A percentile compares a stretch with the other conserved stretches of the same genome.
These are phyloP conservation scores for Typhlichthys subterraneus DNA, from an alignment of 2,797 vertebrate species.

Conservation along the genomic window DNA sequence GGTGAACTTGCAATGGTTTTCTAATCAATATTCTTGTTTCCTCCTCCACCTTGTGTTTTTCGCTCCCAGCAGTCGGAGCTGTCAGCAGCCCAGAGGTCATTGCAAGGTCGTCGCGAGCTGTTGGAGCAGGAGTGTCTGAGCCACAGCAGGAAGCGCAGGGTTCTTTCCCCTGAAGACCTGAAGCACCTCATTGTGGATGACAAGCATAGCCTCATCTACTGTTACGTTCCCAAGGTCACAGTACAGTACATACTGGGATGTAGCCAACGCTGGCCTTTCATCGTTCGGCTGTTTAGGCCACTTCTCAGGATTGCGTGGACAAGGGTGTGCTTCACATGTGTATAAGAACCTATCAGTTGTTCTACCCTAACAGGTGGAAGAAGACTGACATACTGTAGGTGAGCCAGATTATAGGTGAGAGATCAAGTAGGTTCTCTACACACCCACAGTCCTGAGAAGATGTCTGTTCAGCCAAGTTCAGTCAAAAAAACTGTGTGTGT, in stretches of 20 bases:
- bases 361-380: too few species aligned
- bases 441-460: too few species aligned
- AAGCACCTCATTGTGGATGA: constrained; percentile 95
- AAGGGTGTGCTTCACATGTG: too few species aligned
- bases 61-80: constrained; percentile 59
- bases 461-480: too few species aligned
- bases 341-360: too few species aligned
- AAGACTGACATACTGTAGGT: too few species aligned
- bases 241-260: not conserved
- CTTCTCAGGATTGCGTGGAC: too few species aligned
- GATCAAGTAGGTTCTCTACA: too few species aligned
- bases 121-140: constrained; percentile 83
- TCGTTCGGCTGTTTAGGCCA: too few species aligned
- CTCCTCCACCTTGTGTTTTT: not conserved
- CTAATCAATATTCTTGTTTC: constrained; percentile 25
- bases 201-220: constrained; percentile 90
- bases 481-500: too few species aligned
- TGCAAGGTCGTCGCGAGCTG: constrained; percentile 83
- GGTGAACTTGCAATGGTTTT: not conserved
- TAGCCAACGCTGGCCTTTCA: too few species aligned
- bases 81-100: constrained; percentile 74
- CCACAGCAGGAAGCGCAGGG: constrained; percentile 83
- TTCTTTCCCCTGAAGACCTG: constrained; percentile 87
- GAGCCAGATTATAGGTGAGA: too few species aligned
- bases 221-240: constrained; percentile 92